A percentile compares a stretch with the other conserved stretches of the same genome.
Conservation (phyloP, 2,888 invertebrate genomes). For the Cephus nigrinus region DNA sequence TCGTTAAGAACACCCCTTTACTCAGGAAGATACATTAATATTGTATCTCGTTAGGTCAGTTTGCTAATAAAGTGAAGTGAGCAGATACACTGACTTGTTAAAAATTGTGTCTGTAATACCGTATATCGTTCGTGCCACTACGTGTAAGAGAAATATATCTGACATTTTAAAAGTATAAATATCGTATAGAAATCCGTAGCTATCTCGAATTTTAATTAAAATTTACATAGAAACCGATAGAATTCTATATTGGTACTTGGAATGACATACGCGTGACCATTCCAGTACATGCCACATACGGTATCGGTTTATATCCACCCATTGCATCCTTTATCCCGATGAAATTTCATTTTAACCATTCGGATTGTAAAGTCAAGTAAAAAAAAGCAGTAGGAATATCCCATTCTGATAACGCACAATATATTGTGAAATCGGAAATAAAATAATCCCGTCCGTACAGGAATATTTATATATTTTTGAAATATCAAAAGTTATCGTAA, state of each 20-base stretch:
- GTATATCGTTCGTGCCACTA: background rate
- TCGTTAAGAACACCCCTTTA: background rate
- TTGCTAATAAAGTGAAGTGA: background rate
- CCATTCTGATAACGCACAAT: background rate
- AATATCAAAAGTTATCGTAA: no score
- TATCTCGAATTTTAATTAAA: constrained; percentile 1
- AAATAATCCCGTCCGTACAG: background rate
- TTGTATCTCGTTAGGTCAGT: background rate
- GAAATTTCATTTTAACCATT: background rate
- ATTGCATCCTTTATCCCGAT: background rate
- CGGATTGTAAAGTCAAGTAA: background rate
- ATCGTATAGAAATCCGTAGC: background rate
- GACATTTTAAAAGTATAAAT: background rate
- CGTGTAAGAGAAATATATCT: background rate
- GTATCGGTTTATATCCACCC: background rate
- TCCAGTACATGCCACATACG: background rate
- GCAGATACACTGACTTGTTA: background rate
- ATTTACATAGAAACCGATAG: background rate
- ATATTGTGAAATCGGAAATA: background rate
- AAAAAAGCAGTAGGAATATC: background rate
- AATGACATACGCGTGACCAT: background rate
- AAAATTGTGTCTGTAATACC: background rate
- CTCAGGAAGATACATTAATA: background rate
- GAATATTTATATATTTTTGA: no score
- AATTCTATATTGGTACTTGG: background rate